These are phyloP conservation scores for Chrysolina haemoptera DNA, from an alignment of 2,888 invertebrate species.

Conservation along the genomic window DNA sequence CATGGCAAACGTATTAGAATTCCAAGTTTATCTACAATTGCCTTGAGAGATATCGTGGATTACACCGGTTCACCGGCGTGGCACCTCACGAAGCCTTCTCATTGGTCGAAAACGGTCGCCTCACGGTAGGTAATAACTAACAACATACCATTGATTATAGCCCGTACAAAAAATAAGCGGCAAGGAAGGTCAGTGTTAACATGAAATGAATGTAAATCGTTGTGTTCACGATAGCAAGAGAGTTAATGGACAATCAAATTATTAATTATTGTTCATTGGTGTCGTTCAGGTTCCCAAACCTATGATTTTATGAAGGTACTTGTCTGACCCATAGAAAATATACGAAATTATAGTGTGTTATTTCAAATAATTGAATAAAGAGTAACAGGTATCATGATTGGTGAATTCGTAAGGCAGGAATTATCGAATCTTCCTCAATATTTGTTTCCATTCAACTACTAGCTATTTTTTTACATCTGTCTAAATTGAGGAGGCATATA, in stretches of 20 bases:
- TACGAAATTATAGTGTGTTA: no score
- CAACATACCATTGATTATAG: not conserved
- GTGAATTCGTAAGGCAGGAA: no score
- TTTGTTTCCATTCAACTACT: no score
- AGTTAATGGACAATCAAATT: not conserved
- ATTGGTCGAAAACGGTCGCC: constrained; percentile 12
- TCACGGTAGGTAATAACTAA: constrained; percentile 3
- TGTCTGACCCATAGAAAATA: no score
- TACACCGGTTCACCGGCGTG: not conserved
- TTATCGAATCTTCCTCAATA: no score
- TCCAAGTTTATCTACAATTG: constrained; percentile 8
- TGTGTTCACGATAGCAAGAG: not conserved
- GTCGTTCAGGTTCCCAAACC: not conserved
- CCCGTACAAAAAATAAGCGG: not conserved
- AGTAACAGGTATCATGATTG: no score
- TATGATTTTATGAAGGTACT: no score
- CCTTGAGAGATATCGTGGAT: not conserved
- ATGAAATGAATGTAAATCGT: not conserved
- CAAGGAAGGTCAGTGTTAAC: constrained; percentile 23
- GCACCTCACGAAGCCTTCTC: not conserved
- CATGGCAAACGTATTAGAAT: not conserved
- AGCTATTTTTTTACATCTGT: no score
- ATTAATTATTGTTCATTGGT: not conserved
- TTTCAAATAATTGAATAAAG: no score
- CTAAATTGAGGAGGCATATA: no score